Evolutionary conservation across 1,140 invertebrate genomes (phyloP).

Genomic region (Caerostris darwini): DNA sequence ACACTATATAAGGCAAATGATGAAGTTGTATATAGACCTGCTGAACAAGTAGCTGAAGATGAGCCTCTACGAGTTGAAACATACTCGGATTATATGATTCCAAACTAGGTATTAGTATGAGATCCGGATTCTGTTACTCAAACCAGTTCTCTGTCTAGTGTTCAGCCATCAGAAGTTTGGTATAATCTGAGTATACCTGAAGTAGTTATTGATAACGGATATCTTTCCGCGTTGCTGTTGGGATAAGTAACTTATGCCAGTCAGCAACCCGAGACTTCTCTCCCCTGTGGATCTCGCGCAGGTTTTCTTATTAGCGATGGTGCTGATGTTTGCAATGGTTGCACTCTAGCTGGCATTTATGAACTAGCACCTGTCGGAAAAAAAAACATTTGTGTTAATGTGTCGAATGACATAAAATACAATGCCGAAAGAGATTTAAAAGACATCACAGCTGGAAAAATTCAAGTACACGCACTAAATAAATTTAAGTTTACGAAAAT

Average conservation of each 20-base stretch:
- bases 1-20: conserved; percentile 63
- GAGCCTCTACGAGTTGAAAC: conserved; percentile 99
- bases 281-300: conserved; percentile 94
- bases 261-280: conserved; percentile 95
- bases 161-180: conserved; percentile 96
- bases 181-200: conserved; percentile 94
- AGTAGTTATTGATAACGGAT: conserved; percentile 91
- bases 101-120: conserved; percentile 96
- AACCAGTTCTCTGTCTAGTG: conserved; percentile 97
- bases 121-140: conserved; percentile 99
- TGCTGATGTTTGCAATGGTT: conserved; percentile 99
- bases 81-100: conserved; percentile 97
- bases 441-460: conserved; percentile 96
- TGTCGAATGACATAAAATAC: conserved; percentile 99
- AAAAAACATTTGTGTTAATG: conserved; percentile 96
- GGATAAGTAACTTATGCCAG: conserved; percentile 97
- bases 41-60: conserved; percentile 95
- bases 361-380: conserved; percentile 96
- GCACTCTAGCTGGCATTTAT: conserved; percentile 98
- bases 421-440: conserved; percentile 97
- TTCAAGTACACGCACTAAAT: conserved; percentile 94
- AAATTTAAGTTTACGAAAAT: conserved; percentile 99
- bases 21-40: conserved; percentile 24
- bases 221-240: conserved; percentile 96
- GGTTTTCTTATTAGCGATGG: conserved; percentile 99